Evolutionary conservation across 2,113 vertebrate genomes (phyloP).

Genomic region (Sinocyclocheilus maitianheensis): DNA sequence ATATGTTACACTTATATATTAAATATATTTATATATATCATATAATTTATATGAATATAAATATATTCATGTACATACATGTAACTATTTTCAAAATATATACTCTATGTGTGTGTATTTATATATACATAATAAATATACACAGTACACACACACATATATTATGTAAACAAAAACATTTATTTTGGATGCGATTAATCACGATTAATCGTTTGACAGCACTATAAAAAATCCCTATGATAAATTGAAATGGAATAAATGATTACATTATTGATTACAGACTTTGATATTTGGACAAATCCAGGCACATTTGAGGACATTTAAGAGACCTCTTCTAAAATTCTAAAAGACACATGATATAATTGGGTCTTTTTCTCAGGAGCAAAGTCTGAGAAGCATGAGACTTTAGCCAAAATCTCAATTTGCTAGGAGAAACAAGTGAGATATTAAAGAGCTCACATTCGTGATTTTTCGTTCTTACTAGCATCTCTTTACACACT

Average conservation of each 20-base stretch:
- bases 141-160: no score
- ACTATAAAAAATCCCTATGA: neutral
- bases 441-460: neutral
- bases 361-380: neutral
- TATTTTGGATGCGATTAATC: no score
- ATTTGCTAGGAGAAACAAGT: neutral
- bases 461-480: neutral
- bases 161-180: no score
- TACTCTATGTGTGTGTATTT: no score
- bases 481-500: constrained; percentile 26
- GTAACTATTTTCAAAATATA: no score
- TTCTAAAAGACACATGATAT: neutral
- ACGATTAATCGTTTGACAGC: no score
- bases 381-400: neutral
- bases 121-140: no score
- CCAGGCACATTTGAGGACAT: neutral
- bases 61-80: no score
- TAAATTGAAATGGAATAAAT: neutral
- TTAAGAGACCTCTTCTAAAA: neutral
- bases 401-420: neutral
- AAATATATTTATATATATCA: no score
- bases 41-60: no score
- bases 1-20: no score
- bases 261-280: neutral
- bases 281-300: neutral